These are phyloP conservation scores for Himalopsyche anomala DNA, from an alignment of 2,888 invertebrate species.

Conservation along the genomic window DNA sequence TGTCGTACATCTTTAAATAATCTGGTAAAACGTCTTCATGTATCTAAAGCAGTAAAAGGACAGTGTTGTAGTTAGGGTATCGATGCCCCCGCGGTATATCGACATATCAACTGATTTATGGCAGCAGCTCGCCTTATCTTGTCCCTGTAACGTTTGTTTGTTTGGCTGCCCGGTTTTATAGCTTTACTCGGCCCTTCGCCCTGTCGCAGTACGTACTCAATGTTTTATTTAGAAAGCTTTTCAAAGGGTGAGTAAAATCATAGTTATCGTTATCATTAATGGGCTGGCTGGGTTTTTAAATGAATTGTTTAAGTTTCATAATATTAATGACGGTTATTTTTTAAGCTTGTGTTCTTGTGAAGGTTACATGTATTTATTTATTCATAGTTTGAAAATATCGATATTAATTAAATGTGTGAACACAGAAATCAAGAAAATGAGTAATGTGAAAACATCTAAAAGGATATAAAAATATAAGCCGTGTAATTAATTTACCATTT, in stretches of 20 bases:
- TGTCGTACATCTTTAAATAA: constrained; percentile 32
- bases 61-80: neutral
- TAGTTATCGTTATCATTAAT: neutral
- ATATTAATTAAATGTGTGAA: no score
- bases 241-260: constrained; percentile 9
- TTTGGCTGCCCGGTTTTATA: constrained; percentile 66
- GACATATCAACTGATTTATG: constrained; percentile 76
- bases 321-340: no score
- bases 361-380: no score
- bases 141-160: constrained; percentile 68
- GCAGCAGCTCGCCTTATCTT: constrained; percentile 71
- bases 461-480: no score
- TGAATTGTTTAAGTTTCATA: neutral
- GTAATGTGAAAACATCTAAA: no score
- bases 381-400: no score
- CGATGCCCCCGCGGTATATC: constrained; percentile 70
- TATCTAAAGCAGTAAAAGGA: constrained; percentile 18
- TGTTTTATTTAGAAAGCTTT: constrained; percentile 6
- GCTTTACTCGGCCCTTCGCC: constrained; percentile 62
- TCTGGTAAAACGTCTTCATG: constrained; percentile 44
- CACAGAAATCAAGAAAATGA: no score
- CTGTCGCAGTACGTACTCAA: constrained; percentile 44
- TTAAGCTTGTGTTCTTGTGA: no score
- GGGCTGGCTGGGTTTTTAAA: neutral
- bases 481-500: no score